Evolutionary conservation across 2,888 invertebrate genomes (phyloP).

Genomic region (Eurytoma adleriae): DNA sequence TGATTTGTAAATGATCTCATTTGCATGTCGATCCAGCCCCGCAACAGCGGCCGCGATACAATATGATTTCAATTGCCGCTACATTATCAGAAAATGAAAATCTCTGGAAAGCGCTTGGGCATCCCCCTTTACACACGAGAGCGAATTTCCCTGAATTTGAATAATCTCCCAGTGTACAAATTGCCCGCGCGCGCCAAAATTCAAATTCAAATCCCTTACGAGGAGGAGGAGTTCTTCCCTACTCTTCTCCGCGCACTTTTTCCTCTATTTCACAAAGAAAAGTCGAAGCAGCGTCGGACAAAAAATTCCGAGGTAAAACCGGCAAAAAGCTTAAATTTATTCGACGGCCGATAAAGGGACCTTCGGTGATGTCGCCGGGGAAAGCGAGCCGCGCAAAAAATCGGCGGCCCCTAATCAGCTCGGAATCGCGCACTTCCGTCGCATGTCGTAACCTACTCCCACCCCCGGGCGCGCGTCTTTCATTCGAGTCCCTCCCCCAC

Average conservation of each 20-base stretch:
- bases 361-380: neutral
- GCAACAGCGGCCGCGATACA: neutral
- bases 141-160: neutral
- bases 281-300: no score
- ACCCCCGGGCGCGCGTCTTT: neutral
- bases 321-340: no score
- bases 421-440: neutral
- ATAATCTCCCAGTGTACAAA: neutral
- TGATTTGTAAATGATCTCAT: constrained; percentile 34
- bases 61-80: constrained; percentile 19
- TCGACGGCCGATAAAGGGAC: neutral
- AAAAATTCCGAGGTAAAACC: no score
- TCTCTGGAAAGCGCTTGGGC: neutral
- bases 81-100: neutral
- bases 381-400: neutral
- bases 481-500: neutral
- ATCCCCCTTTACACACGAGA: neutral
- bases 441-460: neutral
- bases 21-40: constrained; percentile 21
- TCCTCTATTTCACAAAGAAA: no score
- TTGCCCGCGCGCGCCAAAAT: neutral
- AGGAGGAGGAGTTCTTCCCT: no score
- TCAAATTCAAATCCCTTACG: neutral
- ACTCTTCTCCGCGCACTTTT: no score
- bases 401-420: neutral